phyloP scores from a whole-genome alignment of 1,140 invertebrate species.

The Temnothorax nylanderi region DNA sequence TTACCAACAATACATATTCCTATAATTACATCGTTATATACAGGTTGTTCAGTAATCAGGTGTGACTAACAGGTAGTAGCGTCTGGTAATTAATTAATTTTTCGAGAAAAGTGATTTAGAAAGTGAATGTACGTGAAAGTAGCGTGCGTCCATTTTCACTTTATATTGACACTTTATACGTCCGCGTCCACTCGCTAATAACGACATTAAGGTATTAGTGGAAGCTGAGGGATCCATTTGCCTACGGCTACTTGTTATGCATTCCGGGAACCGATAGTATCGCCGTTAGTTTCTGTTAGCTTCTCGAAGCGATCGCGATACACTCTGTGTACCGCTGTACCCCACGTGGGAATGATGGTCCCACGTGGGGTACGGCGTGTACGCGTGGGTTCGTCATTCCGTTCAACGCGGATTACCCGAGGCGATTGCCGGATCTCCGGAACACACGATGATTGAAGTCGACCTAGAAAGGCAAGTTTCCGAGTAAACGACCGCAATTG shows the following conservation, averaged over 20 bases:
- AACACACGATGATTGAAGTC: background rate
- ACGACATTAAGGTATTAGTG: background rate
- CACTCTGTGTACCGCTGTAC: background rate
- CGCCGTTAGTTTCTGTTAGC: background rate
- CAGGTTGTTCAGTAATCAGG: background rate
- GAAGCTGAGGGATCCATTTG: background rate
- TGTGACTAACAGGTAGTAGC: background rate
- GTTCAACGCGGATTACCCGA: background rate
- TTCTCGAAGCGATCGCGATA: background rate
- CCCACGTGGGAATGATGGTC: background rate
- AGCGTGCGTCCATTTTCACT: background rate
- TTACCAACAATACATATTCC: background rate
- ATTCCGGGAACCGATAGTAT: background rate
- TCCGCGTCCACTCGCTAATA: background rate
- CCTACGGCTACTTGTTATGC: background rate
- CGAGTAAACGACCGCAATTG: conserved; percentile 30
- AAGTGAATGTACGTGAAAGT: conserved; percentile 17
- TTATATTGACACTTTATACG: background rate
- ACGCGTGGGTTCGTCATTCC: background rate
- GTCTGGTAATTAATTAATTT: background rate
- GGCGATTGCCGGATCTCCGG: background rate
- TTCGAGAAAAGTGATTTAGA: conserved; percentile 16
- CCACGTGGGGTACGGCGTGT: background rate
- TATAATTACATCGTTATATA: background rate
- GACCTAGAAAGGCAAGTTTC: conserved; percentile 34